Evolutionary conservation across 2,113 vertebrate species (phyloP), one percentile per base, ranked within the genome.

Genomic region (Chaetodon auriga): DNA sequence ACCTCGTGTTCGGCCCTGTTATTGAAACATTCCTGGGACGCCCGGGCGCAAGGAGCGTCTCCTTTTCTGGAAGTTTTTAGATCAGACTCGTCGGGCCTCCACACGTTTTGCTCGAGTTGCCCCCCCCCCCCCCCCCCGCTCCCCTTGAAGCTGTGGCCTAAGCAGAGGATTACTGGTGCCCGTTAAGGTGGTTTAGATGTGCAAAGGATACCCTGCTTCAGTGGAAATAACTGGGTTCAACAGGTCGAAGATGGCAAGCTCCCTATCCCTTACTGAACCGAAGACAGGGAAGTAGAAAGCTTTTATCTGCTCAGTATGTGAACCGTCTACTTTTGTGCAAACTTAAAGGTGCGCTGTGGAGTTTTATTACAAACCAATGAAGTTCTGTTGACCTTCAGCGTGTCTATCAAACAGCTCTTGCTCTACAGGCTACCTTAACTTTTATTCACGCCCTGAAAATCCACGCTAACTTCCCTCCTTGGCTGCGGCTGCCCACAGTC

Each of bases 1-100:
- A 57, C 60, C 86, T 80, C 54, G 43, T 80, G 81, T 75, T 86
- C 18, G 2, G 19, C 43, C 63, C 85, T 76, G 78, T 84, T 84
- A 81, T 68, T 84, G 65, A 87, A 84, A 81, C 87, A 92, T 93
- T 93, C 90, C 92, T 25, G 35, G 30, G 80, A 81, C 57, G 60
- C 81, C 75, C 5, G 19, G 66, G 75, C 10, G n/a, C 68, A 81
- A 82, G 75, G 65, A 91, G 71, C 7, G 21, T 93, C 92, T 94
- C 93, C 93, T 93, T 94, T 94, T 94, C 87, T 94, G 93, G 93
- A 94, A 91, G 83, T 92, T 87, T 90, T 90, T 46, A n/a, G 68
- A 68, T 83, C 78, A 21, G 71, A 81, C 71, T 74, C 36, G 12
- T n/a, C 60, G 63, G 83, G 53, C 81, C 62, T 84, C 55, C 48